Evolutionary conservation across 2,888 invertebrate species (phyloP), one percentile per base, ranked within the genome.

Genomic region (Fragum fragum): DNA sequence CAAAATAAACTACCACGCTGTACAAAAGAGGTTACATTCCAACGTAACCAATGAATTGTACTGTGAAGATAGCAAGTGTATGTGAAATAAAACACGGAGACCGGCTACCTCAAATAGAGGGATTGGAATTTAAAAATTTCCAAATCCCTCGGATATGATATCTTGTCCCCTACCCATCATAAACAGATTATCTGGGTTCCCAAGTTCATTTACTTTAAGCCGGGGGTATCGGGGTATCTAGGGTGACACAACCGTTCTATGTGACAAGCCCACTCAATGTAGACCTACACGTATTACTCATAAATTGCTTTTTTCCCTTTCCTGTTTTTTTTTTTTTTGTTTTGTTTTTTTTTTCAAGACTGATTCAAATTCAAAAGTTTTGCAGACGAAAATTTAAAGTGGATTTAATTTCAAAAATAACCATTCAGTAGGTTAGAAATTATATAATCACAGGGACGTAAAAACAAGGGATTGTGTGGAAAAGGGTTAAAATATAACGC

Each of bases 101-200:
- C 23, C 28, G 66, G 76, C 69, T 39, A 75, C 72, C 55, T 39
- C 69, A 84, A 76, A 84, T 79, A 81, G 81, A 72, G 70, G 70
- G 68, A 81, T 78, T 76, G 84, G 84, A 84, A 81, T 84, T 81
- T 81, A 70, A 75, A 81, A 75, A 69, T 81, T 77, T 78, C 59
- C 68, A 84, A 84, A 84, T 84, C 84, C 84, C 29, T 29, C 53
- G 84, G 84, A 84, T 84, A 80, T 75, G 78, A 69, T 81, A 81
- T 81, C 81, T 79, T 85, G 81, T 85, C 85, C 73, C 66, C 61
- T 69, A 57, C 71, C 78, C 76, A 85, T 85, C 85, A 81, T 83
- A 86, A 83, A 86, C 76, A 82, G 85, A 85, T 85, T 82, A 85
- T 75, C 63, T 75, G 47, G 85, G 80, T 80, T 78, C 63, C 77